A percentile compares a stretch with the other conserved stretches of the same genome.
Evolutionary conservation across 2,888 invertebrate species (phyloP).

Genomic region (Camponotus fellah): DNA sequence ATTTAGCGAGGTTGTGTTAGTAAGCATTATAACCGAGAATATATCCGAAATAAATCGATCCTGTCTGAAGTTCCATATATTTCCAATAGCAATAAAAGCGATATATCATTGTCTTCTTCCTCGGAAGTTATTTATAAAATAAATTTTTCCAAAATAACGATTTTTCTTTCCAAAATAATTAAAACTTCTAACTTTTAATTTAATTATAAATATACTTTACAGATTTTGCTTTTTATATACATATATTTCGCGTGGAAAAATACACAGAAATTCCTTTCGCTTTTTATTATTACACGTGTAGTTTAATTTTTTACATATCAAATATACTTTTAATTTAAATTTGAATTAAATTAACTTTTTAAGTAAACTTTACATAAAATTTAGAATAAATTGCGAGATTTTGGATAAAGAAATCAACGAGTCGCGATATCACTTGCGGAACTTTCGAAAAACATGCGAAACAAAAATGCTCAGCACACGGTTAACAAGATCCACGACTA

Average conservation of each 20-base stretch:
- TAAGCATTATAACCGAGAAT: background rate
- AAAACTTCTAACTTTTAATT: background rate
- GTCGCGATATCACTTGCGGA: background rate
- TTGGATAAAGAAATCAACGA: background rate
- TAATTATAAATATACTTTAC: background rate
- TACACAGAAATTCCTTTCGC: background rate
- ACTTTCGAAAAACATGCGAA: constrained; percentile 13
- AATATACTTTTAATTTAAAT: background rate
- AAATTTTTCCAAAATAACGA: background rate
- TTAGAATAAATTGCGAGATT: background rate
- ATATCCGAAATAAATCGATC: constrained; percentile 7
- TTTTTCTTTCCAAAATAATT: background rate
- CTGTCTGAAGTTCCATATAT: background rate
- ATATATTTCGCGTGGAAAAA: background rate
- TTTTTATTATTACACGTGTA: background rate
- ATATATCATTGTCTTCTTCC: background rate
- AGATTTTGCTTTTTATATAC: background rate
- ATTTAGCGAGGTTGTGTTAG: background rate
- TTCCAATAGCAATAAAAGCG: background rate
- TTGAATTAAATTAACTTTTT: background rate
- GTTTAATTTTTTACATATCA: background rate
- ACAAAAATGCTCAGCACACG: constrained; percentile 33
- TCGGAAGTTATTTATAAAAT: background rate
- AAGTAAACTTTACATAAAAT: constrained; percentile 13
- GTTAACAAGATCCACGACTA: constrained; percentile 50